These are phyloP conservation scores for Paratilapia polleni DNA, from an alignment of 2,113 vertebrate species.

Conservation along the genomic window DNA sequence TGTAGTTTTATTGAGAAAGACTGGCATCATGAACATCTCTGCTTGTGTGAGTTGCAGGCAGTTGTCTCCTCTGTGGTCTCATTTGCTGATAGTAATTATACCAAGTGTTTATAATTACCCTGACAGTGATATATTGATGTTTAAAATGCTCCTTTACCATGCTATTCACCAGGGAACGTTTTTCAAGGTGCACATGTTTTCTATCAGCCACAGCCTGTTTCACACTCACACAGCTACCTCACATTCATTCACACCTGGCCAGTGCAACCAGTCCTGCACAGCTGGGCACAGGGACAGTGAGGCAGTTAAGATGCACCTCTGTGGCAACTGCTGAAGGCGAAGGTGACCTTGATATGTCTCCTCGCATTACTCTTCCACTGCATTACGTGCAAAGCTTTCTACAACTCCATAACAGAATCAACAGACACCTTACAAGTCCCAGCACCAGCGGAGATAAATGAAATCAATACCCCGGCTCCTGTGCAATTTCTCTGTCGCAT, in stretches of 20 bases:
- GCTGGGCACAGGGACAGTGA: slow-evolving; percentile 17
- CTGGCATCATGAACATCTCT: background rate
- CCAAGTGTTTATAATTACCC: slow-evolving; percentile 27
- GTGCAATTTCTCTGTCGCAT: slow-evolving; percentile 17
- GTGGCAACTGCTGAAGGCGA: slow-evolving; percentile 20
- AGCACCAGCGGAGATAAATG: slow-evolving; percentile 45
- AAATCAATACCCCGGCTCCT: slow-evolving; percentile 62
- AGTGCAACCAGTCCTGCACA: slow-evolving; percentile 4
- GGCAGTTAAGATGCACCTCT: slow-evolving; percentile 34
- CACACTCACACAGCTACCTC: slow-evolving; percentile 5
- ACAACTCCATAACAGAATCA: slow-evolving; percentile 38
- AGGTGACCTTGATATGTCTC: slow-evolving; percentile 62
- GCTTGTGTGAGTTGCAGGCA: background rate
- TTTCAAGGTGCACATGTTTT: slow-evolving; percentile 6
- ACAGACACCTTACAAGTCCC: slow-evolving; percentile 63
- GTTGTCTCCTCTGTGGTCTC: background rate
- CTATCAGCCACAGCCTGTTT: slow-evolving; percentile 33
- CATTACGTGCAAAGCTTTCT: slow-evolving; percentile 51
- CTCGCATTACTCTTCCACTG: slow-evolving; percentile 54
- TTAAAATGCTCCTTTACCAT: slow-evolving; percentile 25
- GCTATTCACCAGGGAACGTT: slow-evolving; percentile 18
- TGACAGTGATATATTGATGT: slow-evolving; percentile 45
- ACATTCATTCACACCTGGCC: slow-evolving; percentile 35
- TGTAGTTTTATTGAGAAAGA: background rate
- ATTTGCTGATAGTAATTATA: slow-evolving; percentile 17